These are phyloP conservation scores for Gnathonemus longibarbis DNA, from an alignment of 2,113 vertebrate genomes.

Conservation along the genomic window DNA sequence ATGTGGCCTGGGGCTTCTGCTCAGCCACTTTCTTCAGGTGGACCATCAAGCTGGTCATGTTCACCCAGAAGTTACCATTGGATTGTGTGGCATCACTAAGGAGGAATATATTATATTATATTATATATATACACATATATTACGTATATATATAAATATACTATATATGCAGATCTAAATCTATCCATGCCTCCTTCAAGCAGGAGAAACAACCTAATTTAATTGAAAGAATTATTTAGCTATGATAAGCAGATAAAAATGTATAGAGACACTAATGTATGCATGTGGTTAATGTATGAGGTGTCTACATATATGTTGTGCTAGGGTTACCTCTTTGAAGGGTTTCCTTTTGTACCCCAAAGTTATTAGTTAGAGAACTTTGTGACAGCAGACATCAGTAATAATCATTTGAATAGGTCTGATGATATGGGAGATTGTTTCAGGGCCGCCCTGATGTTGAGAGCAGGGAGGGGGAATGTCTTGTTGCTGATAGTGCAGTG, in stretches of 20 bases:
- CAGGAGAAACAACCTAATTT: not conserved
- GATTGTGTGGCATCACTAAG: constrained; percentile 76
- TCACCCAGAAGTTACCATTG: constrained; percentile 86
- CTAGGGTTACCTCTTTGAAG: not conserved
- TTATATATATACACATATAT: not conserved
- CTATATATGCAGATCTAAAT: not conserved
- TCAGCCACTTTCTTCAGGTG: constrained; percentile 96
- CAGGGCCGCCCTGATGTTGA: not conserved
- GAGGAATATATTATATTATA: not conserved
- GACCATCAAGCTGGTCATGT: constrained; percentile 96
- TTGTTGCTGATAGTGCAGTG: not conserved
- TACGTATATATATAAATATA: not conserved
- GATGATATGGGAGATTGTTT: not conserved
- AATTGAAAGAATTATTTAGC: not conserved
- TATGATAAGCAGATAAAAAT: not conserved
- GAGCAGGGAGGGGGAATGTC: not conserved
- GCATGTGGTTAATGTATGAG: not conserved
- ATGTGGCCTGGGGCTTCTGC: constrained; percentile 95
- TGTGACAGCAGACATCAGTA: not conserved
- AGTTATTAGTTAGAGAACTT: not conserved
- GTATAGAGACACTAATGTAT: not conserved
- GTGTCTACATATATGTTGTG: not conserved
- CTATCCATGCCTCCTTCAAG: not conserved
- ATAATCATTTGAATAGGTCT: not conserved
- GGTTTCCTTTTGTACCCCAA: not conserved